These are phyloP conservation scores for Aethes cnicana DNA, from an alignment of 2,888 invertebrate genomes.

Conservation along the genomic window DNA sequence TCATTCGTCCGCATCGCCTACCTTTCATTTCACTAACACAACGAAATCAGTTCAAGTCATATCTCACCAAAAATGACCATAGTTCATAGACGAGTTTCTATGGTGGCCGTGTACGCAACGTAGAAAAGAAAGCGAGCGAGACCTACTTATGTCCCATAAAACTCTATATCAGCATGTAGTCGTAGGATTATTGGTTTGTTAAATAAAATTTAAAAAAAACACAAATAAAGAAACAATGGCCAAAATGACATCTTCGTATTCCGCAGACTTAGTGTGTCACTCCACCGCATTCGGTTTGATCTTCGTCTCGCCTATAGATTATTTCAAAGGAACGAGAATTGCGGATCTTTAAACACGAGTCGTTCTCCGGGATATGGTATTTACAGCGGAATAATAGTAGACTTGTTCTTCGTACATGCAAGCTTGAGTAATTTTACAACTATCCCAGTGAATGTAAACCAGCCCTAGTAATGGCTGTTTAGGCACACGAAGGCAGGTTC, in stretches of 20 bases:
- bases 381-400: no score
- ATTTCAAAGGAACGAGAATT: no score
- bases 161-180: conserved; percentile 42
- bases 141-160: conserved; percentile 40
- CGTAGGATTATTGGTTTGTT: conserved; percentile 40
- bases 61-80: conserved; percentile 26
- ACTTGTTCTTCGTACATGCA: conserved; percentile 1
- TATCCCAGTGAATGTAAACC: conserved; percentile 39
- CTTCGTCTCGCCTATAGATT: no score
- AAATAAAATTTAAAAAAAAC: no score
- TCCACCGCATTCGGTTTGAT: no score
- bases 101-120: conserved; percentile 16
- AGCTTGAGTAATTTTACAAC: conserved; percentile 25
- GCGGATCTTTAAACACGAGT: no score
- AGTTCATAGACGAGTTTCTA: conserved; percentile 26
- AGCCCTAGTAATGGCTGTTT: conserved; percentile 35
- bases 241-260: no score
- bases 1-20: conserved; percentile 12
- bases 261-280: no score
- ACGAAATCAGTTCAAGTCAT: conserved; percentile 13
- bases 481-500: conserved; percentile 25
- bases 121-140: conserved; percentile 50
- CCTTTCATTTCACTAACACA: conserved; percentile 19
- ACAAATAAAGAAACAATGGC: no score
- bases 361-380: no score